Evolutionary conservation across 2,888 invertebrate species (phyloP).

Genomic region (Andrena marginata): DNA sequence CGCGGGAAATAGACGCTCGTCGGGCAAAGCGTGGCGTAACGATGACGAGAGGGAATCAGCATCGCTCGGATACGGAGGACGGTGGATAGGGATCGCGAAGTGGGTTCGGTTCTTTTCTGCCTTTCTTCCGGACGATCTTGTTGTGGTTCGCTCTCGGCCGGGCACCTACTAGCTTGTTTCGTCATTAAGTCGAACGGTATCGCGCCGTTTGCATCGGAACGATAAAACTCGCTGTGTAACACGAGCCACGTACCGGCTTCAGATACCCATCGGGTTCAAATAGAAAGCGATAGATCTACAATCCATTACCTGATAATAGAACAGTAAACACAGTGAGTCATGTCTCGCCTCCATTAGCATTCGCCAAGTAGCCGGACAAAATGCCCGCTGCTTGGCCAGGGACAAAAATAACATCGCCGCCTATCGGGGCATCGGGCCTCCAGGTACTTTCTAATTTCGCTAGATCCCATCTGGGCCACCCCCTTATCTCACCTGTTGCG

Average conservation of each 20-base stretch:
- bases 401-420: conserved; percentile 49
- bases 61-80: not conserved
- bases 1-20: conserved; percentile 18
- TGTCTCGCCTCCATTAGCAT: conserved; percentile 61
- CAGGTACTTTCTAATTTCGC: conserved; percentile 61
- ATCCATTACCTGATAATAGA: conserved; percentile 67
- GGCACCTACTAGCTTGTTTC: not conserved
- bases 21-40: conserved; percentile 29
- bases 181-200: conserved; percentile 8
- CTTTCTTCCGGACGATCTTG: not conserved
- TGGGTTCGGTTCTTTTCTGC: not conserved
- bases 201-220: not conserved
- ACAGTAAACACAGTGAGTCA: conserved; percentile 67
- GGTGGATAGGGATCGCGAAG: conserved; percentile 2
- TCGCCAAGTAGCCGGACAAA: conserved; percentile 37
- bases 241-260: conserved; percentile 14
- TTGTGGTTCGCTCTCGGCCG: not conserved
- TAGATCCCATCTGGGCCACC: conserved; percentile 60
- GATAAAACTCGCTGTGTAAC: conserved; percentile 22
- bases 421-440: conserved; percentile 51
- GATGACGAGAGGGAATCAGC: conserved; percentile 31
- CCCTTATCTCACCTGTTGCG: conserved; percentile 57
- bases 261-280: conserved; percentile 55
- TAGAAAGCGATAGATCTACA: conserved; percentile 63
- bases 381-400: conserved; percentile 14